Evolutionary conservation across 1,140 invertebrate species (phyloP).

Genomic region (Macrobrachium nipponense): DNA sequence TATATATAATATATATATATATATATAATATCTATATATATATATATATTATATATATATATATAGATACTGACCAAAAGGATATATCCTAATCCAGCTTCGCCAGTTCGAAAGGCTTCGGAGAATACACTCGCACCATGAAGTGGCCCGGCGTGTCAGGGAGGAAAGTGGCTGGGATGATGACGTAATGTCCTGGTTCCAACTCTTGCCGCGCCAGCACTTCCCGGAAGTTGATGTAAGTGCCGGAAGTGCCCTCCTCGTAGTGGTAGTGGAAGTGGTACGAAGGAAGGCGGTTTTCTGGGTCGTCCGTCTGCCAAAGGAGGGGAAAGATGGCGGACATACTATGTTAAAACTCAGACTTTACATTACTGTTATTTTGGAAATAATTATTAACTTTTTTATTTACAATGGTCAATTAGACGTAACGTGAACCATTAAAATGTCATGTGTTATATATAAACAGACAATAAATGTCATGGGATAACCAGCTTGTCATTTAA

Average conservation of each 20-base stretch:
- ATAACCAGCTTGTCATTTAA: no score
- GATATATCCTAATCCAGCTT: not conserved
- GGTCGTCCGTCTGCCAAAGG: conserved; percentile 60
- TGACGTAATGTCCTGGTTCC: conserved; percentile 72
- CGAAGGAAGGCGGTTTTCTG: conserved; percentile 63
- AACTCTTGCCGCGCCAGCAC: conserved; percentile 73
- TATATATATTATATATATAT: no score
- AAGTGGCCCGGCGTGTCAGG: conserved; percentile 72
- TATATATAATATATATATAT: no score
- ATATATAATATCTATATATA: no score
- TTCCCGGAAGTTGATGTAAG: conserved; percentile 75
- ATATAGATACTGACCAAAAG: no score
- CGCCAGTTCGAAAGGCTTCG: conserved; percentile 64
- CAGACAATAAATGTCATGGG: no score
- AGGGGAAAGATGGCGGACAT: not conserved
- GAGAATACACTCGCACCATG: conserved; percentile 73
- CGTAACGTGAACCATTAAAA: not conserved
- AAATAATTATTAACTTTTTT: not conserved
- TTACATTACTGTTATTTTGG: not conserved
- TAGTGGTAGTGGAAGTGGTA: conserved; percentile 73
- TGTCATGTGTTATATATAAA: not conserved
- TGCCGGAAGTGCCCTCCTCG: conserved; percentile 72
- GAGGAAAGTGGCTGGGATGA: conserved; percentile 76
- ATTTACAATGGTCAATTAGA: no score
- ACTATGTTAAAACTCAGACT: not conserved